Conservation (phyloP, 2,888 invertebrate genomes). For the Ophraella communa region DNA sequence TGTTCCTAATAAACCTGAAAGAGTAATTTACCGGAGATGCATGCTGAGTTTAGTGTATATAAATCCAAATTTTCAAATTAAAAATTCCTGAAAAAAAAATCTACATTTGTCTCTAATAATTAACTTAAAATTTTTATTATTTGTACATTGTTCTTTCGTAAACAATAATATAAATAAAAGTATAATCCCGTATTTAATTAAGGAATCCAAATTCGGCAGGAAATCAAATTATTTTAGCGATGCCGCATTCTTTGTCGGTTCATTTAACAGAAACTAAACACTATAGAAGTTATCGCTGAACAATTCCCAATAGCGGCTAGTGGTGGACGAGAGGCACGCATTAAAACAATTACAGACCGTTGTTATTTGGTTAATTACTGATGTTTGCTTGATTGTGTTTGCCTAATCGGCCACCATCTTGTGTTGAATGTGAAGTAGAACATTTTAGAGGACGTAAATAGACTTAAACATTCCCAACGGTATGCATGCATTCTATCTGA, state of each 20-base stretch:
- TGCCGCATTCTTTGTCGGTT: not conserved
- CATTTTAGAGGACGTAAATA: conserved; percentile 26
- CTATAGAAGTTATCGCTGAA: not conserved
- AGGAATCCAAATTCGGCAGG: too few species aligned
- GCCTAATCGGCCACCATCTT: conserved; percentile 53
- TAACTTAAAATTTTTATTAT: too few species aligned
- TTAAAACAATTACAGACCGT: conserved; percentile 55
- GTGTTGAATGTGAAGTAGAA: conserved; percentile 40
- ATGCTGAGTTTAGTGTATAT: too few species aligned
- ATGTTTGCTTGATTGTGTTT: conserved; percentile 53
- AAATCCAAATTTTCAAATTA: too few species aligned
- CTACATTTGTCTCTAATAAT: too few species aligned
- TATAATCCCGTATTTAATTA: too few species aligned
- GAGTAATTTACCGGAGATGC: too few species aligned
- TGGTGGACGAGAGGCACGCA: conserved; percentile 44
- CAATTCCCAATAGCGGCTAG: conserved; percentile 8
- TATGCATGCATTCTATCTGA: conserved; percentile 34
- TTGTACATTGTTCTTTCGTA: too few species aligned
- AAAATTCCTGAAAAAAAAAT: too few species aligned
- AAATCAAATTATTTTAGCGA: not conserved
- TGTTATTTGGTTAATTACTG: conserved; percentile 55
- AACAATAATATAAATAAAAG: too few species aligned
- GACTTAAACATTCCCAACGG: conserved; percentile 20
- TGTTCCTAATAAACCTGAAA: too few species aligned
- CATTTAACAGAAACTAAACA: not conserved